A percentile compares a stretch with the other conserved stretches of the same genome.
phyloP scores from a whole-genome alignment of 2,113 vertebrate genomes.

The Percopsis transmontana region DNA sequence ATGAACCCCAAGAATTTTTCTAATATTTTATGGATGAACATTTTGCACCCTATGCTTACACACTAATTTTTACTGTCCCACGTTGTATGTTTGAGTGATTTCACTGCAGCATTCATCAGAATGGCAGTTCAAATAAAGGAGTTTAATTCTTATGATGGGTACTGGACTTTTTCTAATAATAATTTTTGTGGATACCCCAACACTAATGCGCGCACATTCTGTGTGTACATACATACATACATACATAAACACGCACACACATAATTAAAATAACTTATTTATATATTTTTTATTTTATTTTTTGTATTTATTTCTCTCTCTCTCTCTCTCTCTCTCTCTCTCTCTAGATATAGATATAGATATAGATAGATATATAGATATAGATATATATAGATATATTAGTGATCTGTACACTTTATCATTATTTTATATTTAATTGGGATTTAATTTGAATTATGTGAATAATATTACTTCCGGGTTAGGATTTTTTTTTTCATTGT shows the following conservation, averaged over 20 bases:
- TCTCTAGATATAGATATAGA: too few relatives aligned
- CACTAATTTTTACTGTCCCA: conserved; percentile 70
- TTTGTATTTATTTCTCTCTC: not conserved
- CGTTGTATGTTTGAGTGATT: conserved; percentile 68
- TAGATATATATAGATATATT: too few relatives aligned
- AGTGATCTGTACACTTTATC: too few relatives aligned
- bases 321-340: too few relatives aligned
- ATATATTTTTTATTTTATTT: not conserved
- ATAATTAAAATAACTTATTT: not conserved
- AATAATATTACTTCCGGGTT: too few relatives aligned
- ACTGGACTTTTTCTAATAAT: conserved; percentile 22
- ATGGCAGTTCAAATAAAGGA: conserved; percentile 76
- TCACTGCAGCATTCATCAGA: conserved; percentile 67
- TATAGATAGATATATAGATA: too few relatives aligned
- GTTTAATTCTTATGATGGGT: conserved; percentile 72
- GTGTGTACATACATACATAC: not conserved
- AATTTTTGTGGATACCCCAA: not conserved
- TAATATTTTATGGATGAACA: conserved; percentile 71
- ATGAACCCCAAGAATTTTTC: conserved; percentile 66
- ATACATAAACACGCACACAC: not conserved
- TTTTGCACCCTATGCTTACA: conserved; percentile 73
- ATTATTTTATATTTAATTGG: too few relatives aligned
- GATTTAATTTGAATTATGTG: too few relatives aligned
- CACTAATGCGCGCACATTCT: not conserved
- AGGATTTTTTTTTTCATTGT: too few relatives aligned